Percentiles rank a stretch among this genome's conserved stretches.
Evolutionary conservation across 2,113 vertebrate species (phyloP).

Genomic region (Murina feae): DNA sequence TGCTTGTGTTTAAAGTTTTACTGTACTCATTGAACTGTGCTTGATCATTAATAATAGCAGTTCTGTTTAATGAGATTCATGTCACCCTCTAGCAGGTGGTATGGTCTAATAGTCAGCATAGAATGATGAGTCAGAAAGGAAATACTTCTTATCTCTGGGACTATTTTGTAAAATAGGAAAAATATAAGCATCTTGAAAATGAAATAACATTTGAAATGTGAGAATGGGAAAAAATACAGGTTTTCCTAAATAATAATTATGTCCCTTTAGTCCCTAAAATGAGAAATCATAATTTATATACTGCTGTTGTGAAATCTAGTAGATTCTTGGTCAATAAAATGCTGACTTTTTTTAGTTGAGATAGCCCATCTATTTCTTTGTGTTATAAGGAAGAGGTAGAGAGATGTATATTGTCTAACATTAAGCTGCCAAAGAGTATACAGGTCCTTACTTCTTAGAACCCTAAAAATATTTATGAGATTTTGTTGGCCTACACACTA

Average conservation of each 20-base stretch:
- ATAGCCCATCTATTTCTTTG: conserved; percentile 48
- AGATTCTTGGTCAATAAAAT: conserved; percentile 57
- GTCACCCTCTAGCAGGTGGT: conserved; percentile 62
- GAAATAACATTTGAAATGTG: conserved; percentile 51
- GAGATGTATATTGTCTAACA: background rate
- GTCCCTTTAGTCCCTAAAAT: background rate
- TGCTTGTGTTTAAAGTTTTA: conserved; percentile 72
- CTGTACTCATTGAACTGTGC: conserved; percentile 72
- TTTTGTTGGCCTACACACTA: background rate
- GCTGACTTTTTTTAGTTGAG: conserved; percentile 56
- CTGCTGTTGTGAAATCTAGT: conserved; percentile 45
- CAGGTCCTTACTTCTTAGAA: background rate
- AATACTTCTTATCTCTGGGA: conserved; percentile 46
- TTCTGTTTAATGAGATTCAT: conserved; percentile 69
- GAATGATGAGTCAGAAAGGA: conserved; percentile 63
- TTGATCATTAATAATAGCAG: conserved; percentile 72
- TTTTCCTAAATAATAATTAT: conserved; percentile 55
- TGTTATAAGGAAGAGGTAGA: background rate
- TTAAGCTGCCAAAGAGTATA: background rate
- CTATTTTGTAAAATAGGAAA: conserved; percentile 28
- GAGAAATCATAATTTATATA: conserved; percentile 46
- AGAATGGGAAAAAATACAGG: background rate
- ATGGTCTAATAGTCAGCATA: conserved; percentile 58
- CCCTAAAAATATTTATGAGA: background rate
- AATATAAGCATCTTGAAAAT: conserved; percentile 46